Evolutionary conservation across 2,113 vertebrate genomes (phyloP).

Genomic region (Scatophagus argus): DNA sequence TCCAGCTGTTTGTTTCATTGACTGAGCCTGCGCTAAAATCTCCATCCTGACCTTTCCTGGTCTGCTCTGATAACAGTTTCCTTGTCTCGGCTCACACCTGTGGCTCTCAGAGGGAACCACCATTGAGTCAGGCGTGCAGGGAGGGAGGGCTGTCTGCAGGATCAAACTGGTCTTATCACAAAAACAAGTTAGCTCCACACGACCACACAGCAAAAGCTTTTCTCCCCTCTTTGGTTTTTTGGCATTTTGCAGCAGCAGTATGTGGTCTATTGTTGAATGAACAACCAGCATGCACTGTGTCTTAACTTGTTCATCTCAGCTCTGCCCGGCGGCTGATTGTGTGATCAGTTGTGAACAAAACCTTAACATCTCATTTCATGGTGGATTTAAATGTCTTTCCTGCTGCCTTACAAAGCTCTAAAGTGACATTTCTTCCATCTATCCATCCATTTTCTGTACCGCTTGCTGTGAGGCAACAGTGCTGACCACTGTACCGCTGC

Average conservation of each 20-base stretch:
- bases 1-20: slow-evolving; percentile 51
- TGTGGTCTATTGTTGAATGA: background rate
- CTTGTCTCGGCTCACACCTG: slow-evolving; percentile 56
- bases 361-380: background rate
- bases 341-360: slow-evolving; percentile 3
- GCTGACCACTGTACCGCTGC: no score
- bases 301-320: background rate
- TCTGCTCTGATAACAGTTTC: slow-evolving; percentile 48
- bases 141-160: background rate
- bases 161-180: slow-evolving; percentile 52
- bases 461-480: no score
- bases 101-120: slow-evolving; percentile 29
- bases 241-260: slow-evolving; percentile 10
- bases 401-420: background rate
- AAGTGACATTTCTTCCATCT: background rate
- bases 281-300: background rate
- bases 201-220: slow-evolving; percentile 5
- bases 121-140: slow-evolving; percentile 23
- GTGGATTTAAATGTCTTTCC: background rate
- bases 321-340: background rate
- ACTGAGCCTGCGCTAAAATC: slow-evolving; percentile 25
- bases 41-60: slow-evolving; percentile 41
- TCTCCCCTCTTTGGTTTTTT: slow-evolving; percentile 2
- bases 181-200: slow-evolving; percentile 33
- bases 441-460: no score